Percentiles rank a stretch among this genome's conserved stretches.
These are phyloP conservation scores for Anhinga rufa DNA, from an alignment of 2,113 vertebrate species.

Conservation along the genomic window DNA sequence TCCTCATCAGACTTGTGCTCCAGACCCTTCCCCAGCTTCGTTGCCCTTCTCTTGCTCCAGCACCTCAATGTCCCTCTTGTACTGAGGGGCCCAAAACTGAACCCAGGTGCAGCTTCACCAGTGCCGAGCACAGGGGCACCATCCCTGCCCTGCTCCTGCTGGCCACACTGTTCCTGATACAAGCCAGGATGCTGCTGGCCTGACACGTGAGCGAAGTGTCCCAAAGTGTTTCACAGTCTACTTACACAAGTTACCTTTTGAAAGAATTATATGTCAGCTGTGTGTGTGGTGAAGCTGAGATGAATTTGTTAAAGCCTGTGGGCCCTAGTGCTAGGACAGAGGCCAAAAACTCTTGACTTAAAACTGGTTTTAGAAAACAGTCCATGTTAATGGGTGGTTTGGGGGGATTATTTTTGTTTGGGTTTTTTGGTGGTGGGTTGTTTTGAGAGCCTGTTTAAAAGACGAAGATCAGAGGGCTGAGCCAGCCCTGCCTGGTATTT, in stretches of 20 bases:
- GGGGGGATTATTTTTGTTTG: background rate
- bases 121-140: too few relatives aligned
- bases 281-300: background rate
- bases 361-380: background rate
- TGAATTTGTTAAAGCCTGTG: background rate
- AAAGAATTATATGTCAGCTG: background rate
- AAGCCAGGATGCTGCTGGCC: too few relatives aligned
- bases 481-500: background rate
- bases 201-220: background rate
- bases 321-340: background rate
- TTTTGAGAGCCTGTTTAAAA: background rate
- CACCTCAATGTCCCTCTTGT: too few relatives aligned
- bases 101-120: too few relatives aligned
- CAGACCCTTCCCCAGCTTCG: too few relatives aligned
- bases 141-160: too few relatives aligned
- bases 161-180: too few relatives aligned
- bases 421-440: background rate
- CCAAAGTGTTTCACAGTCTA: background rate
- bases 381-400: background rate
- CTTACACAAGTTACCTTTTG: background rate
- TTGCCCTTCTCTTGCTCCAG: too few relatives aligned
- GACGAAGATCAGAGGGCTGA: background rate
- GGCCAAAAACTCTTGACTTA: background rate
- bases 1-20: too few relatives aligned
- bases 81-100: too few relatives aligned